Evolutionary conservation across 1,140 invertebrate genomes (phyloP).

Genomic region (Pygmarrhopalites habei): DNA sequence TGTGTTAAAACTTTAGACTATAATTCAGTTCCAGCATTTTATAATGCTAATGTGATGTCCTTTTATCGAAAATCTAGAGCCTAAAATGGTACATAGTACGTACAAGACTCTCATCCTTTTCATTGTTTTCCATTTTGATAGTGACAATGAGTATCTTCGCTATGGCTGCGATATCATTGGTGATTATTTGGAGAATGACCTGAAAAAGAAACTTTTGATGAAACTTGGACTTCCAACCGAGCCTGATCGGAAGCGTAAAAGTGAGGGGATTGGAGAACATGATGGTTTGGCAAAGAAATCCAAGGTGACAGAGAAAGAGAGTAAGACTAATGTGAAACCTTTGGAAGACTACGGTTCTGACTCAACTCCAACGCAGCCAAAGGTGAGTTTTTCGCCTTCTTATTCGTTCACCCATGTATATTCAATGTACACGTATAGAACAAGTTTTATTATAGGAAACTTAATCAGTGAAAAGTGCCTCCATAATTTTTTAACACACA

Average conservation of each 20-base stretch:
- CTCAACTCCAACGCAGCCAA: background rate
- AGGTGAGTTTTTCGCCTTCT: too few species aligned
- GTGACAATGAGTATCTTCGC: slow-evolving; percentile 22
- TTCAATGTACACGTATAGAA: too few species aligned
- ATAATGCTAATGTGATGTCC: too few species aligned
- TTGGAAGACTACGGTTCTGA: slow-evolving; percentile 31
- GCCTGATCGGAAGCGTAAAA: slow-evolving; percentile 18
- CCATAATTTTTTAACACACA: too few species aligned
- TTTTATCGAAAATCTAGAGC: background rate
- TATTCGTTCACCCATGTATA: too few species aligned
- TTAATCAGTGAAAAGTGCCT: too few species aligned
- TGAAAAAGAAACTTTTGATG: slow-evolving; percentile 27
- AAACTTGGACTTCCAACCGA: slow-evolving; percentile 28
- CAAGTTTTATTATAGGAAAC: too few species aligned
- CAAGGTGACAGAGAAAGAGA: slow-evolving; percentile 20
- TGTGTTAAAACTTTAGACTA: too few species aligned
- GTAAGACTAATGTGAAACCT: slow-evolving; percentile 13
- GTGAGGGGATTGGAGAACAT: slow-evolving; percentile 11
- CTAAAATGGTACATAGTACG: background rate
- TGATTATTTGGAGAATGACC: slow-evolving; percentile 23
- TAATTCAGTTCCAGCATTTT: too few species aligned
- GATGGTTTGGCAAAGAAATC: slow-evolving; percentile 21
- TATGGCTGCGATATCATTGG: slow-evolving; percentile 34
- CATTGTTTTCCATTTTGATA: slow-evolving; percentile 9
- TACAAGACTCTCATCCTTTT: background rate